Base-by-base conservation (phyloP, 30 jellyfish, hydroid and myxozoan genomes). In the Cassiopea xamachana region DNA sequence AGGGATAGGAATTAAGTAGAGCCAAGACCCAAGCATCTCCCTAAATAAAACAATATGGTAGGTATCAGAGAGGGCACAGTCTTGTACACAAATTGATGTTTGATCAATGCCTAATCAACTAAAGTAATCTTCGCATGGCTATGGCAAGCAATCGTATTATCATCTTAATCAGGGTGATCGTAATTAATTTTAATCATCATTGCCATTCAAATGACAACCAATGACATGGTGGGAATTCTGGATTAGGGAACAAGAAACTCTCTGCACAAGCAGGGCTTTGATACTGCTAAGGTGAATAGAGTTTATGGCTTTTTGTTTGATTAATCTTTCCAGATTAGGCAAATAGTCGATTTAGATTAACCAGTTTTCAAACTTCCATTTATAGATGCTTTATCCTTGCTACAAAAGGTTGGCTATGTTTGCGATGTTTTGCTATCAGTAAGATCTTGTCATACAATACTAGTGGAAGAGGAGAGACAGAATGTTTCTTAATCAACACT, bases 261-360 rank as follows among this genome's bases (percentile, higher is more conserved):
- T 55, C 12, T 2, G 27, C 8, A 64, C 74, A 64, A 64, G 43
- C 74, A 64, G 19, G 14, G 43, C 74, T 64, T 64, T 64, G 74
- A 64, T 4, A 4, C 19, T 4, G 15, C 19, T 27, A 64, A 14
- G 15, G 74, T 64, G 74, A 64, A 64, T 64, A 64, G 74, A 64
- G 74, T 64, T 64, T 64, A 64, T 9, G 80, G 39, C 51, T 19
- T 18, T 18, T 27, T 71, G 58, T 71, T 15, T 43, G 58, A 71
- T 1, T 71, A 71, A 43, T 43, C 51, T 71, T 27, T 2, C n/a
- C 5, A 71, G 80, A 71, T 71, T 16, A 71, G 27, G 80, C 55
- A 71, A 55, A 71, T 55, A 71, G 80, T 71, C 80, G 55, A n/a
- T 71, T 55, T 71, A 14, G 47, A 71, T 71, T 18, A 71, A 55